Base-by-base conservation (phyloP, 2,888 invertebrate genomes). In the Tetragnatha montana region DNA sequence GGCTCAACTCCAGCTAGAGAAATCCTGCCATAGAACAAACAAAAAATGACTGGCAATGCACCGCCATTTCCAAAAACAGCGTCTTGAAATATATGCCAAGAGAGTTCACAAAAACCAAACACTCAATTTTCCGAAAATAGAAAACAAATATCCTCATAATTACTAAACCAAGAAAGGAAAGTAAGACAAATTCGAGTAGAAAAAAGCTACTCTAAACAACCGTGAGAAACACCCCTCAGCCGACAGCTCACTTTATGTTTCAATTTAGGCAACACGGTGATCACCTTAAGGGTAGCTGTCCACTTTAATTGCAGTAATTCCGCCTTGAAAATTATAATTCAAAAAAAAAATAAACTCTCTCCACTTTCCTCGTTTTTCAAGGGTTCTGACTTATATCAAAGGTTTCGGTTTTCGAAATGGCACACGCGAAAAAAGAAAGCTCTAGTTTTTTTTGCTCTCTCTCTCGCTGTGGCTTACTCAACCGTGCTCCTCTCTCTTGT, bases 401-500 rank as follows among this genome's bases (percentile, higher is more conserved):
- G 60, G 60, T 60, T 60, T 60, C 60, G 60, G 35, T 60, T 60
- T 60, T 60, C 60, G 78, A 60, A 60, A 60, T 60, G 60, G 60
- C 12, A 51, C 60, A 78, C 60, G 60, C 21, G 71, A 79, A 71
- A 17, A 69, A 68, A 76, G 47, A 85, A 22, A 50, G 51, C 71
- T 70, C n/a, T 85, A 51, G 21, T 51, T 79, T n/a, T n/a, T n/a
- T n/a, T n/a, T n/a, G n/a, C n/a, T n/a, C n/a, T n/a, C 51, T 79
- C 79, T 85, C 79, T 35, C 51, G 71, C 79, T 85, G 78, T 71
- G 79, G 51, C 85, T 79, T 79, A 85, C 85, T 85, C 85, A 85
- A n/a, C 71, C 85, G 76, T 22, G n/a, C n/a, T 47, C 35, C 4
- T 4, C 35, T 35, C 35, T 35, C 47, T 79, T 85, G 78, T 79